phyloP scores from a whole-genome alignment of 2,797 vertebrate species.

The Podarcis lilfordi region DNA sequence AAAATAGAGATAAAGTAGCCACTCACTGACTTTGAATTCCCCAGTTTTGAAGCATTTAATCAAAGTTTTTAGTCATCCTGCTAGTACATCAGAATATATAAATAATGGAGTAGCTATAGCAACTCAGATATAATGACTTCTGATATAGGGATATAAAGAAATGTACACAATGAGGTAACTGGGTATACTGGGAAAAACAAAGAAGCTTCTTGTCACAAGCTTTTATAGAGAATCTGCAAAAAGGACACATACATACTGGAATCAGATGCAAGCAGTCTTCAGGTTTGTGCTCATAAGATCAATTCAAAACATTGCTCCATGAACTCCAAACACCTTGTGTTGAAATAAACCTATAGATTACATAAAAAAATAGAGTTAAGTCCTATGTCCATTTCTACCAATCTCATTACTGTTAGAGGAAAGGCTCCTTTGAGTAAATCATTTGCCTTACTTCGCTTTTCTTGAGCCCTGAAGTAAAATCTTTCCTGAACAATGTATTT shows the following conservation, averaged over 20 bases:
- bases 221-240: neutral
- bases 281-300: neutral
- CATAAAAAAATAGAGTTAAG: neutral
- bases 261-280: neutral
- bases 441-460: neutral
- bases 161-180: neutral
- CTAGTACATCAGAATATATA: neutral
- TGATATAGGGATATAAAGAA: neutral
- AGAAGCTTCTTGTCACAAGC: neutral
- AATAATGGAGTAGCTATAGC: neutral
- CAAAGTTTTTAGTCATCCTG: neutral
- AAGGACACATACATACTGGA: neutral
- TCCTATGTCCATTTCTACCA: neutral
- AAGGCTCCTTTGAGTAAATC: neutral
- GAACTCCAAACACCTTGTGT: neutral
- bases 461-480: fast-evolving
- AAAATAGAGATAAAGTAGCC: neutral
- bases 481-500: constrained; percentile 5
- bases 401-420: neutral
- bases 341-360: neutral
- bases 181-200: neutral
- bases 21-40: neutral
- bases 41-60: neutral
- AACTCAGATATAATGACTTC: neutral
- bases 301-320: neutral